Evolutionary conservation across 2,888 invertebrate genomes (phyloP).

Genomic region (Spilarctia lutea): DNA sequence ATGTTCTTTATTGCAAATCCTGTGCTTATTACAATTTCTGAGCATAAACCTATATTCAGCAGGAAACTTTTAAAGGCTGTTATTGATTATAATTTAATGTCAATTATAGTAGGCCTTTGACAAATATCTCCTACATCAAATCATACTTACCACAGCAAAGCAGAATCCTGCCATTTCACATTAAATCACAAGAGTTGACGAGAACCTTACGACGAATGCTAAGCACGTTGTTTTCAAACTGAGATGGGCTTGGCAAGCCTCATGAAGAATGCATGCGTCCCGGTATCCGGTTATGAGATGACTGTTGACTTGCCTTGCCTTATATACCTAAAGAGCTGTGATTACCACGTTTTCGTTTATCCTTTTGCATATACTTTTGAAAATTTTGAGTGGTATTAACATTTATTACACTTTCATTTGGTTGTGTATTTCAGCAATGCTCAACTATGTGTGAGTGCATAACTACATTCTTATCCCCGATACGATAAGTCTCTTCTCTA

Average conservation of each 20-base stretch:
- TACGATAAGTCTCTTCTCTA: too few species aligned
- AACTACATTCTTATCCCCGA: too few species aligned
- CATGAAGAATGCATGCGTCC: slow-evolving; percentile 79
- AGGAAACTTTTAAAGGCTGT: too few species aligned
- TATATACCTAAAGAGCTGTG: slow-evolving; percentile 52
- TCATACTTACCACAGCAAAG: slow-evolving; percentile 12
- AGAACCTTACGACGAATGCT: slow-evolving; percentile 40
- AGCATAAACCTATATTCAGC: too few species aligned
- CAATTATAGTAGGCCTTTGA: too few species aligned
- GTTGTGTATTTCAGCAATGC: too few species aligned
- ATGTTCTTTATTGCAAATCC: too few species aligned
- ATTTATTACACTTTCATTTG: too few species aligned
- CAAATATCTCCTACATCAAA: slow-evolving; percentile 6
- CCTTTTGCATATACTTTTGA: slow-evolving; percentile 10
- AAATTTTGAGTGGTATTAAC: too few species aligned
- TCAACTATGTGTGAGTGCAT: too few species aligned
- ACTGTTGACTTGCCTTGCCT: slow-evolving; percentile 76
- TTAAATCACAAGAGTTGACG: slow-evolving; percentile 32
- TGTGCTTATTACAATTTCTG: too few species aligned
- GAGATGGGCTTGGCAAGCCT: slow-evolving; percentile 54
- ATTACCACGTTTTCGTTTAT: slow-evolving; percentile 32
- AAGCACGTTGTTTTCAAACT: slow-evolving; percentile 44
- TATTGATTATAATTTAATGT: too few species aligned
- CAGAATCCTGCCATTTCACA: slow-evolving; percentile 26
- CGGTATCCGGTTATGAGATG: slow-evolving; percentile 75